Evolutionary conservation across 1,140 invertebrate genomes (phyloP).

Genomic region (Listronotus oregonensis): DNA sequence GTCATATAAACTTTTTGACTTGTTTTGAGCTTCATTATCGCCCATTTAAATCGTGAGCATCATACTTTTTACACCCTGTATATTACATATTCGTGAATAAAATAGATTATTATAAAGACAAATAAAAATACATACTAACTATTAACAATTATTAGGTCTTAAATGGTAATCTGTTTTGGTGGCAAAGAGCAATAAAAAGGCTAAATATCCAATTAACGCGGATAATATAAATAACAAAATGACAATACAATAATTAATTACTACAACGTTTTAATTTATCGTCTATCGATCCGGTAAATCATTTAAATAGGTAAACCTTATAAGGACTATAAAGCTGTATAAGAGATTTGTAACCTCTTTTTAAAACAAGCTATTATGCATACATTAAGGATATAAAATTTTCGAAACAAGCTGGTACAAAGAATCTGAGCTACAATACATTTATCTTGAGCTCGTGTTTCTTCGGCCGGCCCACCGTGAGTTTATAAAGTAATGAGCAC

Average conservation of each 20-base stretch:
- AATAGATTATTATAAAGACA: too few species aligned
- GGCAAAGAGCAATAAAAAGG: neutral
- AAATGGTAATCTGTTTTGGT: too few species aligned
- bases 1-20: too few species aligned
- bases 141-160: too few species aligned
- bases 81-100: too few species aligned
- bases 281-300: slow-evolving; percentile 25
- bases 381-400: slow-evolving; percentile 35
- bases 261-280: slow-evolving; percentile 17
- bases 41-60: too few species aligned
- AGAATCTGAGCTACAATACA: slow-evolving; percentile 24
- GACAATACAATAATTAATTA: slow-evolving; percentile 24
- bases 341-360: slow-evolving; percentile 34
- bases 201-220: slow-evolving; percentile 22
- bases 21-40: too few species aligned
- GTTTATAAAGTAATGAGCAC: slow-evolving; percentile 46
- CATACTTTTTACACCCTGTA: too few species aligned
- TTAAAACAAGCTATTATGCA: slow-evolving; percentile 36
- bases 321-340: slow-evolving; percentile 29
- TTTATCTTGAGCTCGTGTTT: slow-evolving; percentile 37
- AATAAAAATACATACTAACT: too few species aligned
- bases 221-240: slow-evolving; percentile 20
- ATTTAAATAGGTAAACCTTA: slow-evolving; percentile 22
- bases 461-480: slow-evolving; percentile 33
- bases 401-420: slow-evolving; percentile 35